These are phyloP conservation scores for Spatulosminthurus flaviceps DNA, from an alignment of 2,888 invertebrate genomes.

Conservation along the genomic window DNA sequence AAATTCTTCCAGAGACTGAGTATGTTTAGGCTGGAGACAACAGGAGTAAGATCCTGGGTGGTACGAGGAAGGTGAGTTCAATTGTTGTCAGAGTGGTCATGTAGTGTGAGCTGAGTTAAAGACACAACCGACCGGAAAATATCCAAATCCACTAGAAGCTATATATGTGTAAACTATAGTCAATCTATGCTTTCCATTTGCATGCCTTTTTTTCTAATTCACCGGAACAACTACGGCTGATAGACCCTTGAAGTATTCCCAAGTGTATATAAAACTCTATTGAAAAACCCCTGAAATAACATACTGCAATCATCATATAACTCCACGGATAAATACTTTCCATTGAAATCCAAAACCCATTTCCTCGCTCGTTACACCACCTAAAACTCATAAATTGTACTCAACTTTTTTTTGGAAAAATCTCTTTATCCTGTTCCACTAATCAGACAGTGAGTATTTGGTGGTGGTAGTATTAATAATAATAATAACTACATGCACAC, in stretches of 20 bases:
- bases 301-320: slow-evolving; percentile 11
- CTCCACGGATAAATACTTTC: slow-evolving; percentile 4
- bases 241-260: slow-evolving; percentile 9
- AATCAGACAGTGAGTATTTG: neutral
- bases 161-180: neutral
- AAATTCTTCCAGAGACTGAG: slow-evolving; percentile 62
- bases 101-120: slow-evolving; percentile 55
- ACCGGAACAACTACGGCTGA: slow-evolving; percentile 21
- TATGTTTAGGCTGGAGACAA: slow-evolving; percentile 36
- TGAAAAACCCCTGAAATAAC: slow-evolving; percentile 6
- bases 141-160: slow-evolving; percentile 45
- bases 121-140: slow-evolving; percentile 61
- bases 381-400: neutral
- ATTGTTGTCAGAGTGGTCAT: slow-evolving; percentile 59
- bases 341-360: slow-evolving; percentile 1
- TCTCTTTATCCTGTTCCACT: neutral
- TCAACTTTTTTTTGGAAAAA: no score
- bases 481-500: no score
- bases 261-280: slow-evolving; percentile 2
- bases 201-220: slow-evolving; percentile 35
- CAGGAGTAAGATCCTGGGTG: slow-evolving; percentile 37
- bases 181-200: no score
- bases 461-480: neutral
- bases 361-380: neutral
- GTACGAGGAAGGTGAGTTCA: slow-evolving; percentile 56